These are phyloP conservation scores for Channa striata DNA, from an alignment of 2,797 vertebrate genomes.

Conservation along the genomic window DNA sequence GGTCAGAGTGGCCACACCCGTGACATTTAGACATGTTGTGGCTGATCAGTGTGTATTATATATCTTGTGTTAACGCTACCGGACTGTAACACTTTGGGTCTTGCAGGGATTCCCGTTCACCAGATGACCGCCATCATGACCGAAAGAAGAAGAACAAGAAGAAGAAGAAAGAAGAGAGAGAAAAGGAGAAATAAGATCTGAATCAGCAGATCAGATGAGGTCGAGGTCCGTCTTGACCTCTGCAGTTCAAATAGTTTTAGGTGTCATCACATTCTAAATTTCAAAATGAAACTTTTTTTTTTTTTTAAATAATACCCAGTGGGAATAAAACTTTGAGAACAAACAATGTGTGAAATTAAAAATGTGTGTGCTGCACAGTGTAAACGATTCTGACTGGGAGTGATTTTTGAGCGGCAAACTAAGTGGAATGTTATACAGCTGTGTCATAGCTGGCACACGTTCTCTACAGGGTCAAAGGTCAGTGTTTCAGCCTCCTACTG, in stretches of 20 bases:
- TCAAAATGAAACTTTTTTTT: too few relatives aligned
- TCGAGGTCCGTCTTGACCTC: background rate
- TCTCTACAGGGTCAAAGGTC: slow-evolving; percentile 57
- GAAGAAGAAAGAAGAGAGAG: slow-evolving; percentile 54
- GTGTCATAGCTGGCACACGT: slow-evolving; percentile 59
- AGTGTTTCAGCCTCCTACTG: background rate
- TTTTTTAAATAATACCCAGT: background rate
- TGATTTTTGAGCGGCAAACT: background rate
- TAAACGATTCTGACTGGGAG: background rate
- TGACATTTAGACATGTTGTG: too few relatives aligned
- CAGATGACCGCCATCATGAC: slow-evolving; percentile 85
- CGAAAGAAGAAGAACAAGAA: slow-evolving; percentile 86
- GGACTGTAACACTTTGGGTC: background rate
- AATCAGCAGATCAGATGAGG: slow-evolving; percentile 10
- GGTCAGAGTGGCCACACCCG: too few relatives aligned
- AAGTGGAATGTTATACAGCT: slow-evolving; percentile 61
- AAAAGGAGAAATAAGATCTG: slow-evolving; percentile 52
- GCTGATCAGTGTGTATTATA: too few relatives aligned
- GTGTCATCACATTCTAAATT: background rate
- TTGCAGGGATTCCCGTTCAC: slow-evolving; percentile 85
- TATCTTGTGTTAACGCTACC: background rate
- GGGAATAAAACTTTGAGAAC: slow-evolving; percentile 42
- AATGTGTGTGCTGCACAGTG: background rate
- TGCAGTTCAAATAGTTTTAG: background rate
- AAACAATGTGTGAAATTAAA: background rate